Conservation (phyloP, 1,140 invertebrate genomes). For the Stegodyphus mimosarum region DNA sequence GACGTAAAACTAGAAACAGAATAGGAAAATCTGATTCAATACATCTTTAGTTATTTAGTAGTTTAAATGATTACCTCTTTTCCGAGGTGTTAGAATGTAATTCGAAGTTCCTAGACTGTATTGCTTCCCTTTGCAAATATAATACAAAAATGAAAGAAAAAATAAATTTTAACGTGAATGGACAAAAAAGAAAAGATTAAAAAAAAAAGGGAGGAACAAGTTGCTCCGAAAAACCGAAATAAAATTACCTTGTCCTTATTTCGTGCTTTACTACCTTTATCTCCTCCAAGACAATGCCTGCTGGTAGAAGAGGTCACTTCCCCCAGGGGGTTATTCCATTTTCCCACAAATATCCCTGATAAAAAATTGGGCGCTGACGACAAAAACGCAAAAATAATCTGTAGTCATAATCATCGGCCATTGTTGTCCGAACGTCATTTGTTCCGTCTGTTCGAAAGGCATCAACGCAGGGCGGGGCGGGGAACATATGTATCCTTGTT, state of each 20-base stretch:
- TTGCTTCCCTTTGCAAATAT: too few species aligned
- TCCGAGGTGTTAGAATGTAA: too few species aligned
- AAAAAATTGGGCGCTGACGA: conserved; percentile 5
- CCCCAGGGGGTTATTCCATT: conserved; percentile 13
- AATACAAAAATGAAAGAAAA: too few species aligned
- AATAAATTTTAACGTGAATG: too few species aligned
- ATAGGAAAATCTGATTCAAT: too few species aligned
- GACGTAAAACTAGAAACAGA: too few species aligned
- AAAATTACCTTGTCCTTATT: conserved; percentile 38
- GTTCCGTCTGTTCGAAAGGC: conserved; percentile 2
- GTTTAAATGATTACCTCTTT: too few species aligned
- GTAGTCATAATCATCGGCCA: neutral
- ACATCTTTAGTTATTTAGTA: too few species aligned
- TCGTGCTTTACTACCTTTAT: neutral
- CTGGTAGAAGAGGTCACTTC: conserved; percentile 28
- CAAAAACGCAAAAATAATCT: conserved; percentile 32
- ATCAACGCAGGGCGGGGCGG: too few species aligned
- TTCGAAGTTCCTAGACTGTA: too few species aligned
- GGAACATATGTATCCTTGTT: too few species aligned
- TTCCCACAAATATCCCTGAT: conserved; percentile 30
- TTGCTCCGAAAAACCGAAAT: neutral
- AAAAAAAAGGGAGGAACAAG: neutral
- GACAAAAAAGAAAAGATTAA: neutral
- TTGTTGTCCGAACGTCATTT: conserved; percentile 33
- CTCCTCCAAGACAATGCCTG: neutral